Conservation (phyloP, 2,888 invertebrate genomes). For the Sturmia bella region DNA sequence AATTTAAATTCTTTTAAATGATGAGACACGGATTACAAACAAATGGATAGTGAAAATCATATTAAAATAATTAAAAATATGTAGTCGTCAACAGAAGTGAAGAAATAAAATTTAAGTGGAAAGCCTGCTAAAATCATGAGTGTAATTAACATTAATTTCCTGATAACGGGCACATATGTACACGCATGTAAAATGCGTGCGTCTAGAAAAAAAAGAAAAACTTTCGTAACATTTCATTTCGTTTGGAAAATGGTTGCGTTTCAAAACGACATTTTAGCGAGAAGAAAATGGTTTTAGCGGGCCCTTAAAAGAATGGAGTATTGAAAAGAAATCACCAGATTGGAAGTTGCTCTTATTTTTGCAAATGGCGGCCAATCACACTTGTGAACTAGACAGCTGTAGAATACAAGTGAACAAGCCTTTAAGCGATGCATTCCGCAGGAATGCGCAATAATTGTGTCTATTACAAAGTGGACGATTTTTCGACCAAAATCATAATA, state of each 20-base stretch:
- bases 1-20: constrained; percentile 63
- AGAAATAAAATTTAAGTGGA: constrained; percentile 29
- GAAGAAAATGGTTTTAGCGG: background rate
- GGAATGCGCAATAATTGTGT: too few relatives aligned
- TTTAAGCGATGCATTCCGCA: too few relatives aligned
- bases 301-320: background rate
- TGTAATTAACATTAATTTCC: constrained; percentile 62
- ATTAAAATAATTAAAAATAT: constrained; percentile 41
- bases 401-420: too few relatives aligned
- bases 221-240: constrained; percentile 56
- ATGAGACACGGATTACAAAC: constrained; percentile 55
- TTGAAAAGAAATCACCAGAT: background rate
- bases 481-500: too few relatives aligned
- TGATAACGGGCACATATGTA: too few relatives aligned
- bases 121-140: constrained; percentile 42
- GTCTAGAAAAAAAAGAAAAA: constrained; percentile 31
- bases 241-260: constrained; percentile 50
- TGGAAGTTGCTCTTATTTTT: too few relatives aligned
- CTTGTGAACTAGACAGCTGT: too few relatives aligned
- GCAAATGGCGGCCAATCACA: too few relatives aligned
- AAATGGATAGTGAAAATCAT: constrained; percentile 47
- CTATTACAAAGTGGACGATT: too few relatives aligned
- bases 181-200: constrained; percentile 8
- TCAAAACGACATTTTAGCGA: constrained; percentile 36
- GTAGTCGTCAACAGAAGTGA: constrained; percentile 6